Base-by-base conservation (phyloP, 2,888 invertebrate species). In the Amblyjoppa proteus region DNA sequence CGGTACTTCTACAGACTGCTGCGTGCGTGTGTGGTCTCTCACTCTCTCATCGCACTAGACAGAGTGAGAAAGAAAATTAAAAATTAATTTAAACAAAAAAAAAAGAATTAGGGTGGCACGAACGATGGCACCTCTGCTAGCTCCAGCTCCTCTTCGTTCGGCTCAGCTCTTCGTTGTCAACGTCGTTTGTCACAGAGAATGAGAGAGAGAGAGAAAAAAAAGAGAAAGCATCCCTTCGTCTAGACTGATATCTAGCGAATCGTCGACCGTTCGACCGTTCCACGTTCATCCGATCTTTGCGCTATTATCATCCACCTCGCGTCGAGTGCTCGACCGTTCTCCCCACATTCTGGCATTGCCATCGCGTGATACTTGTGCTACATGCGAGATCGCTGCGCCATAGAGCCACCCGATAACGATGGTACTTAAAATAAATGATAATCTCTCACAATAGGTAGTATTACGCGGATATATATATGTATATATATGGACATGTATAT, bases 241-340 rank as follows among this genome's bases (percentile, higher is more conserved):
- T 84, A 80, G 80, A 53, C 80, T 75, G 69, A 64, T 82, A 64
- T 83, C 38, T 49, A 61, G 79, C 78, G 77, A 78, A 75, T 81
- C 83, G 83, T 78, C 83, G 68, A 53, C 80, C 58, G 28, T 64
- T 71, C 80, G 71, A 91, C 91, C 89, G 87, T 89, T 76, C 91
- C 88, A 89, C 90, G 89, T 90, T 91, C 92, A 90, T 91, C 92
- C 89, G 89, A 93, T 90, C 91, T 91, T 91, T 89, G 91, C 93
- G 92, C 92, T 91, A 93, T 92, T 91, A 64, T 91, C 92, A 91
- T 90, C 93, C 91, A 70, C 76, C 74, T 86, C 80, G 90, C 90
- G 89, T 90, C 84, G 87, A 87, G 83, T 84, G 81, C 85, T 86
- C 81, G 85, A 84, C 84, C 87, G 83, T 78, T 83, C 86, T 87